A percentile compares a stretch with the other conserved stretches of the same genome.
Conservation (phyloP, 2,113 vertebrate genomes). For the Thamnaconus septentrionalis region DNA sequence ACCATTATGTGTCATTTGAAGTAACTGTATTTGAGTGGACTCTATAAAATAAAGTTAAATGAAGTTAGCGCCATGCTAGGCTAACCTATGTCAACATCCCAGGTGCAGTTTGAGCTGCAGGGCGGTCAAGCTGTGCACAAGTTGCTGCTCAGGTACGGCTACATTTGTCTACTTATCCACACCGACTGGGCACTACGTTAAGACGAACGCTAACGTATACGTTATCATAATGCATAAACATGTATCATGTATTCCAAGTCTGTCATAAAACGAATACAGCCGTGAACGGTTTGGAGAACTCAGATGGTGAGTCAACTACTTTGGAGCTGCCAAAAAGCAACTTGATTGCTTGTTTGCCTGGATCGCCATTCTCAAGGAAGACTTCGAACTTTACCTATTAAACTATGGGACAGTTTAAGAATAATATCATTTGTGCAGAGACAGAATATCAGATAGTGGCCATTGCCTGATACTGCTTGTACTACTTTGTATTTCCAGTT, state of each 20-base stretch:
- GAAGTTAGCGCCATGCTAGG: slow-evolving; percentile 16
- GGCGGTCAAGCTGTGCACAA: neutral
- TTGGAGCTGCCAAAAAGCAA: neutral
- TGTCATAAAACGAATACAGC: too few species aligned
- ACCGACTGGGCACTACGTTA: neutral
- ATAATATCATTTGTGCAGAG: too few species aligned
- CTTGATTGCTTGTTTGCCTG: neutral
- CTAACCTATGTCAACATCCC: slow-evolving; percentile 10
- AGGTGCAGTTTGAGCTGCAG: neutral
- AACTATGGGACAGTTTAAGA: too few species aligned
- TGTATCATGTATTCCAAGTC: too few species aligned
- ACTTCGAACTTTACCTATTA: neutral
- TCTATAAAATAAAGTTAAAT: neutral
- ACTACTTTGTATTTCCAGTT: slow-evolving; percentile 17
- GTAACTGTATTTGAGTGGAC: neutral
- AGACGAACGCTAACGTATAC: neutral
- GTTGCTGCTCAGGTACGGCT: slow-evolving; percentile 3
- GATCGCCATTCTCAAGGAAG: neutral
- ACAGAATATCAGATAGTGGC: too few species aligned
- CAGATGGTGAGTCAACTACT: too few species aligned
- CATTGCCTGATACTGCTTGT: too few species aligned
- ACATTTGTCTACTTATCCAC: neutral
- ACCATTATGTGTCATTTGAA: too few species aligned
- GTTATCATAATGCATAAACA: neutral
- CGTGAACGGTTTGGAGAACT: too few species aligned